Evolutionary conservation across 2,797 vertebrate species (phyloP), one percentile per base, ranked within the genome.

Genomic region (Microtus agrestis): DNA sequence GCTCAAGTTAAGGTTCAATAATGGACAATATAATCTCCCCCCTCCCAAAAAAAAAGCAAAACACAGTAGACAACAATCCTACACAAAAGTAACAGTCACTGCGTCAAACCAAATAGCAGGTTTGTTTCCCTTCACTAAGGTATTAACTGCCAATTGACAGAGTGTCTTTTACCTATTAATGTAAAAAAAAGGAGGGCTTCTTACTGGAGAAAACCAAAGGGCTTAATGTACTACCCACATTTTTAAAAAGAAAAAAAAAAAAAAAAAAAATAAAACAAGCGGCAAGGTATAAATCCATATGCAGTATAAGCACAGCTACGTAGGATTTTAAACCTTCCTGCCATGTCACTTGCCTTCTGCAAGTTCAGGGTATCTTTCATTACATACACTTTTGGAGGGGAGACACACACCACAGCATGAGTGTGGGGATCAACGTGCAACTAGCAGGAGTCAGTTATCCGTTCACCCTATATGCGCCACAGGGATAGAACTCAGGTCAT

Each of bases 1-100:
- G 40, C 2, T 13, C 1, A 9, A 17, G 98, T 99, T 98, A 99
- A 99, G 99, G 98, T 95, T 37, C 46, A 89, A 89, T 90, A 91
- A 56, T 96, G 98, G 37, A 25, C 9, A 93, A 21, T 46, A 89
- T 4, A 77, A 96, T 21, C 56, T 56, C 56, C 19, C 31, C 34
- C 63, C n/a, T 10, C 91, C 69, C 34, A 71, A 6, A 56, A 56
- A 56, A 56, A 56, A 56, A 56, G 6, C 69, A 87, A 15, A 80
- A 61, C 51, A 87, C 25, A 87, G 54, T 8, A 84, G 31, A 73
- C 65, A 6, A 73, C 69, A 6, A 13, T 21, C 82, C 48, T 87
- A 91, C 82, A 59, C 34, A 43, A 90, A 94, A 95, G 87, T 71
- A 51, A 89, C 78, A 91, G 29, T 93, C 61, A 69, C 11, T 29